Conservation (phyloP, 2,113 vertebrate genomes). For the Synodontis membranacea region DNA sequence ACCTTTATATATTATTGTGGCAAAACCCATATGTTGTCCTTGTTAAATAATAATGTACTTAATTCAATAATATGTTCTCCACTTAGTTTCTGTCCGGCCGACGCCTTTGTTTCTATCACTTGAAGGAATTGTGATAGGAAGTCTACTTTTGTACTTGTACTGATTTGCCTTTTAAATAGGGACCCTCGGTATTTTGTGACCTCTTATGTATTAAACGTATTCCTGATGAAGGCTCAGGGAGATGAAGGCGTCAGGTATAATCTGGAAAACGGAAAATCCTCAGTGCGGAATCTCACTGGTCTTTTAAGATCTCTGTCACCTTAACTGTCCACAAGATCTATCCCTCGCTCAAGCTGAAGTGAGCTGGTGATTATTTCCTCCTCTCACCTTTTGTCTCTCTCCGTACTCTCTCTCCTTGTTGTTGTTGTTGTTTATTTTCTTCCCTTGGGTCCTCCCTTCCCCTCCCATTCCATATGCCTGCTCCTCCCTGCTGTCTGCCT, state of each 20-base stretch:
- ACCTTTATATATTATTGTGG: neutral
- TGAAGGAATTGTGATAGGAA: neutral
- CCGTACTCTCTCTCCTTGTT: slow-evolving; percentile 22
- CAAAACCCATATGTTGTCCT: neutral
- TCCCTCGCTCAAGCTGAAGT: slow-evolving; percentile 48
- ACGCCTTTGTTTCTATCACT: neutral
- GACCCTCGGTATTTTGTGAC: neutral
- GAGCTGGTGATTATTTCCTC: slow-evolving; percentile 54
- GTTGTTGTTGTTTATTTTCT: slow-evolving; percentile 32
- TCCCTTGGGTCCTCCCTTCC: slow-evolving; percentile 26
- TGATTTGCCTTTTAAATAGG: neutral
- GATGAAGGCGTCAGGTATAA: neutral
- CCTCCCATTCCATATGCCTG: slow-evolving; percentile 52
- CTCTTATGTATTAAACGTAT: neutral
- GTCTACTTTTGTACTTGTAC: neutral
- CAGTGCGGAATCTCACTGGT: neutral
- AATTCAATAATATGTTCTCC: too few relatives aligned
- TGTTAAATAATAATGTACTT: too few relatives aligned
- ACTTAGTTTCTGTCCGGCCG: neutral
- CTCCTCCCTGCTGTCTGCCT: slow-evolving; percentile 46
- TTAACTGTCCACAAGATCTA: slow-evolving; percentile 43
- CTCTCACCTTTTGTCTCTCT: slow-evolving; percentile 18
- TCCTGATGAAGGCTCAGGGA: neutral
- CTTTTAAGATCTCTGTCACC: slow-evolving; percentile 37
- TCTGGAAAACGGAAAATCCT: neutral